Evolutionary conservation across 2,113 vertebrate species (phyloP), one percentile per base, ranked within the genome.

Genomic region (Corynorhinus townsendii): DNA sequence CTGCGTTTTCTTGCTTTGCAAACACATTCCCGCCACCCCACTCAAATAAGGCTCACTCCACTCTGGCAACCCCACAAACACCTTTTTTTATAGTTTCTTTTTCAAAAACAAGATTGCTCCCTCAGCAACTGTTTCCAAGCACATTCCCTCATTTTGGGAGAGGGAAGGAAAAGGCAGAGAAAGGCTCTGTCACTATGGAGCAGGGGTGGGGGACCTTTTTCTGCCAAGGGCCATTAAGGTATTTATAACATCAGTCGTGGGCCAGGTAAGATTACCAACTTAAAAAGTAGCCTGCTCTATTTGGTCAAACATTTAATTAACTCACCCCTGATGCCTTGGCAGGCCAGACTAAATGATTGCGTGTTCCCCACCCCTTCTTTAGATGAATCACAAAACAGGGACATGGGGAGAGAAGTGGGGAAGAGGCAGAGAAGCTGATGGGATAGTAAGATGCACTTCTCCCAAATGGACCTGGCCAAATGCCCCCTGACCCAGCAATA

Each of bases 21-120:
- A 96, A 97, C 92, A 97, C 86, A 91, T 94, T 75, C 95, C 96
- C 92, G 92, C 86, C 64, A 95, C 95, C 90, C 92, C 56, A 80
- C 79, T 93, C 73, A 96, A 95, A 96, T 80, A 94, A 94, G 77
- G 62, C 92, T 97, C 77, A 89, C 90, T 97, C 92, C 69, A 92
- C 85, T 93, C 90, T 85, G 93, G 97, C 95, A 95, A 95, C 79
- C 81, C 96, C 4, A 20, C 90, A 97, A 96, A 96, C 83, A 96
- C 77, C 73, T 69, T 96, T 92, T 91, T 89, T 91, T 93, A 91
- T 92, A 90, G 76, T 97, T 96, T 91, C 95, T 97, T 90, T 96
- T 97, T 95, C 92, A 95, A 97, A 97, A 95, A 95, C 94, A 97
- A 95, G 95, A 97, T 94, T 96, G 96, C 95, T 97, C 93, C 97